These are phyloP conservation scores for Empidonax traillii DNA, from an alignment of 2,113 vertebrate genomes.

Conservation along the genomic window DNA sequence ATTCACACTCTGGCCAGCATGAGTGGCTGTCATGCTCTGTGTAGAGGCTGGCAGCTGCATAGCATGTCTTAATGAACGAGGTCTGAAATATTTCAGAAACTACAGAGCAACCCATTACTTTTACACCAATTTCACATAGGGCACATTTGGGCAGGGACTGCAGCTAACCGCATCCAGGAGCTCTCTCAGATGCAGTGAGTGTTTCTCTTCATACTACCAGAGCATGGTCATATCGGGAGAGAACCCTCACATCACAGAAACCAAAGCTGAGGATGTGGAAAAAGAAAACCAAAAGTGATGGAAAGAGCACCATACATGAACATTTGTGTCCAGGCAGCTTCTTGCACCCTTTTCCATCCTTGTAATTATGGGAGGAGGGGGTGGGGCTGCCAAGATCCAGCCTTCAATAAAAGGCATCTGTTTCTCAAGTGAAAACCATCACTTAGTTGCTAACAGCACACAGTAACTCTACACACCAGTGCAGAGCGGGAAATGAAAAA, in stretches of 20 bases:
- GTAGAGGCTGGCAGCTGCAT: not conserved
- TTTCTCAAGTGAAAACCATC: slow-evolving; percentile 13
- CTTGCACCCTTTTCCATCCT: not conserved
- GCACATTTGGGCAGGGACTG: not conserved
- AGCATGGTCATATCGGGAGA: not conserved
- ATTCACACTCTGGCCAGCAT: not conserved
- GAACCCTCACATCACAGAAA: not conserved
- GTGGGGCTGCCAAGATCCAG: not conserved
- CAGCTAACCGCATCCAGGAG: not conserved
- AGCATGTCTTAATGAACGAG: not conserved
- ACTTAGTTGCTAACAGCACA: not conserved
- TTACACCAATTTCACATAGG: not conserved
- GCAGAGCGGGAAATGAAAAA: slow-evolving; percentile 48
- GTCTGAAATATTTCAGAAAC: not conserved
- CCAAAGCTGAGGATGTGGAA: not conserved
- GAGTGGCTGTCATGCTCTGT: not conserved
- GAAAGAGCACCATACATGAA: not conserved
- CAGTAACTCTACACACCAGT: slow-evolving; percentile 17
- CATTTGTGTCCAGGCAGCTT: not conserved
- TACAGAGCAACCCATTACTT: not conserved
- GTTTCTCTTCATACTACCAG: not conserved
- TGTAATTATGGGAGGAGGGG: not conserved
- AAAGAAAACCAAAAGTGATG: not conserved
- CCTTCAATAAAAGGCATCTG: slow-evolving; percentile 28
- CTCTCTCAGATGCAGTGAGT: rapidly evolving